Evolutionary conservation across 2,797 vertebrate species (phyloP).

Genomic region (Sebastes vulpes): DNA sequence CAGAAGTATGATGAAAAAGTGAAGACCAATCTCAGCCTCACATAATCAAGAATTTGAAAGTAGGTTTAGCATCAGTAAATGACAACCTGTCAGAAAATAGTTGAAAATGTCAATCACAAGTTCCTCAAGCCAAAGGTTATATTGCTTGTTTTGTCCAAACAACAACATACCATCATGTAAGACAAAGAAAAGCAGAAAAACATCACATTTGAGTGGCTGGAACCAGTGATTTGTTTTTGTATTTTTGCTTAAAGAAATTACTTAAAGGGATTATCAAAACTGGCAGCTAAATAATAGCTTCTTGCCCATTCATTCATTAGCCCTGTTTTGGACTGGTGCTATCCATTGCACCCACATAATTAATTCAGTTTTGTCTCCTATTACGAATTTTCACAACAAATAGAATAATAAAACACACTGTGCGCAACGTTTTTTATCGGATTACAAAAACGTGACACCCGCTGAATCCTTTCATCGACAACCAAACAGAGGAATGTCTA

Average conservation of each 20-base stretch:
- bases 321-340: no score
- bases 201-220: background rate
- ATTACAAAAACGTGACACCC: background rate
- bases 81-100: background rate
- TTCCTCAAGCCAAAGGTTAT: background rate
- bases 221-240: background rate
- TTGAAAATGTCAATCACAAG: background rate
- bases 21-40: background rate
- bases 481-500: background rate
- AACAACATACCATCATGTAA: background rate
- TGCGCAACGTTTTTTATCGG: no score
- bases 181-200: background rate
- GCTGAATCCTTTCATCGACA: background rate
- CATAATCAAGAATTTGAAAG: background rate
- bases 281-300: no score
- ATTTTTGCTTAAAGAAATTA: background rate
- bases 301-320: no score
- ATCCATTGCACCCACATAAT: no score
- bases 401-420: no score
- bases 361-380: no score
- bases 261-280: background rate
- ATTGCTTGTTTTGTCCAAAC: background rate
- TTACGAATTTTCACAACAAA: no score
- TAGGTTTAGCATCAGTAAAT: background rate
- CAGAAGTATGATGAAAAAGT: background rate